phyloP scores from a whole-genome alignment of 1,140 invertebrate genomes.

The Tribolium castaneum region DNA sequence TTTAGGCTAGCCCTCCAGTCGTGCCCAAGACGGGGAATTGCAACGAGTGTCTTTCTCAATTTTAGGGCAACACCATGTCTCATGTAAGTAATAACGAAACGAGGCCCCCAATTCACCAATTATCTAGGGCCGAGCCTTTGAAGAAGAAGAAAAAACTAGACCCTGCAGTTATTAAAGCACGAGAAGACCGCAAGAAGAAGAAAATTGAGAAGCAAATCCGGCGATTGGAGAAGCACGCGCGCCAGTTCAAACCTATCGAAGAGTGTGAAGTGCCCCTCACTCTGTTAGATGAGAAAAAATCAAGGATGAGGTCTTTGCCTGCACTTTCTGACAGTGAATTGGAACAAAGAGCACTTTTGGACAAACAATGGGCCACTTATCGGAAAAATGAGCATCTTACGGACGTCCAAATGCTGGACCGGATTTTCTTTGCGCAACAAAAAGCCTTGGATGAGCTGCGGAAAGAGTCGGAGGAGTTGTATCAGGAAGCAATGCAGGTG shows the following conservation, averaged over 20 bases:
- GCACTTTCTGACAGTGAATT: slow-evolving; percentile 65
- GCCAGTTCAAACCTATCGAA: slow-evolving; percentile 84
- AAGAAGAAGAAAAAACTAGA: slow-evolving; percentile 91
- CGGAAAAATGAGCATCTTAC: slow-evolving; percentile 71
- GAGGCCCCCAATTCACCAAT: not conserved
- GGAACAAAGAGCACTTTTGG: slow-evolving; percentile 69
- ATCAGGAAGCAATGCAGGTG: slow-evolving; percentile 84
- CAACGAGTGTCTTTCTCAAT: not conserved
- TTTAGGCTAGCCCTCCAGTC: not conserved
- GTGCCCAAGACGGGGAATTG: not conserved
- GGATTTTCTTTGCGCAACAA: slow-evolving; percentile 75
- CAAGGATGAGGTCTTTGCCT: slow-evolving; percentile 65
- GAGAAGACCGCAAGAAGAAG: slow-evolving; percentile 83
- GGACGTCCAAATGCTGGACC: slow-evolving; percentile 76
- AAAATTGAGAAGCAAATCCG: slow-evolving; percentile 88
- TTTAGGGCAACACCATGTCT: slow-evolving; percentile 48
- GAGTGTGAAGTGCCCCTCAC: slow-evolving; percentile 80
- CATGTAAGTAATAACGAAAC: slow-evolving; percentile 40
- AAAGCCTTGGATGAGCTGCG: slow-evolving; percentile 81
- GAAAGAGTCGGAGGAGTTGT: slow-evolving; percentile 83
- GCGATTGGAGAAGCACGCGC: slow-evolving; percentile 78
- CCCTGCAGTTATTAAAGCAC: slow-evolving; percentile 78
- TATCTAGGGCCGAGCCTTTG: slow-evolving; percentile 79
- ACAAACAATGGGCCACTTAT: slow-evolving; percentile 80
- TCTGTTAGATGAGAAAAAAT: slow-evolving; percentile 72